These are phyloP conservation scores for Gadus chalcogrammus DNA, from an alignment of 2,113 vertebrate species.

Conservation along the genomic window DNA sequence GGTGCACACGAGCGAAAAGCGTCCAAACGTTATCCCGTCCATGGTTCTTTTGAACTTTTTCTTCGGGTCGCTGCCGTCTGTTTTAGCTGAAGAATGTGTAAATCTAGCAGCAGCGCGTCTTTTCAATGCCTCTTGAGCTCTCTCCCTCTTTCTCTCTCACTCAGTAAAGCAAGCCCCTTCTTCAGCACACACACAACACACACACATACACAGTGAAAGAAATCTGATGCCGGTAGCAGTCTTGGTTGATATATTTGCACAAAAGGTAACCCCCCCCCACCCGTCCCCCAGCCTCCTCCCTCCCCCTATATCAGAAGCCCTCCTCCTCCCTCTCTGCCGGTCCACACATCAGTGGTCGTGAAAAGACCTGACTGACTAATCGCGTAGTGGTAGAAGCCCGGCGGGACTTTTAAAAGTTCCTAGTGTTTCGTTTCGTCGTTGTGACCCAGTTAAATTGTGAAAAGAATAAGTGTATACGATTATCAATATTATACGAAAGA, in stretches of 20 bases:
- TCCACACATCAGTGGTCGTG: slow-evolving; percentile 5
- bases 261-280: slow-evolving; percentile 72
- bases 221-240: slow-evolving; percentile 75
- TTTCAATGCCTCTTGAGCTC: slow-evolving; percentile 35
- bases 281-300: slow-evolving; percentile 40
- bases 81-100: slow-evolving; percentile 21
- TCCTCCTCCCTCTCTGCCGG: slow-evolving; percentile 8
- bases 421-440: not conserved
- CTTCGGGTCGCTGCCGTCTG: slow-evolving; percentile 30
- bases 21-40: slow-evolving; percentile 62
- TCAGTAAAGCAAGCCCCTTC: slow-evolving; percentile 34
- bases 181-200: slow-evolving; percentile 14
- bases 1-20: slow-evolving; percentile 57
- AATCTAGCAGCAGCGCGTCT: slow-evolving; percentile 37
- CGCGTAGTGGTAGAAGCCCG: not conserved
- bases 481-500: no score
- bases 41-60: slow-evolving; percentile 56
- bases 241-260: slow-evolving; percentile 78
- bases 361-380: no score
- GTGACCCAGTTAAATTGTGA: no score
- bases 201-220: slow-evolving; percentile 43
- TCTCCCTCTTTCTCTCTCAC: slow-evolving; percentile 34
- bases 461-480: no score
- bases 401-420: slow-evolving; percentile 19
- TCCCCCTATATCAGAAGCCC: slow-evolving; percentile 12